These are phyloP conservation scores for Crossocerus cetratus DNA, from an alignment of 2,888 invertebrate genomes.

Conservation along the genomic window DNA sequence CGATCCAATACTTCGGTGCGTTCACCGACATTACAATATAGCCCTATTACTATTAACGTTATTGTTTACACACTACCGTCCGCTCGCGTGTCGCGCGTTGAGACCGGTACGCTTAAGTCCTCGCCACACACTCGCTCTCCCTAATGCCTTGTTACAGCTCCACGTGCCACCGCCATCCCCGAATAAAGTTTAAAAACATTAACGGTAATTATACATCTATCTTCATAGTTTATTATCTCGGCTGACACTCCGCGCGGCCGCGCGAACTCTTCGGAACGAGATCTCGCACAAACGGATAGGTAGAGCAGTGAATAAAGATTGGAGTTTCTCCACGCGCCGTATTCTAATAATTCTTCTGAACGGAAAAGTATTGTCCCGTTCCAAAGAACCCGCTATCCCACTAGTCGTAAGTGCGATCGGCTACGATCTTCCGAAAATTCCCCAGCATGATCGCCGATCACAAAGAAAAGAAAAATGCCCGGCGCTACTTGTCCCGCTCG, in stretches of 20 bases:
- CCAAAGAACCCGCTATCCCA: conserved; percentile 35
- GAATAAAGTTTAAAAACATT: conserved; percentile 74
- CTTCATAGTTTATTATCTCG: conserved; percentile 57
- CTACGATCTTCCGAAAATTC: conserved; percentile 30
- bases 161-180: conserved; percentile 31
- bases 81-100: conserved; percentile 21
- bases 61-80: conserved; percentile 27
- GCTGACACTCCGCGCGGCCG: conserved; percentile 34
- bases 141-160: conserved; percentile 33
- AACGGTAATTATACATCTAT: conserved; percentile 68
- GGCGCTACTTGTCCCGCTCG: conserved; percentile 26
- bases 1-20: conserved; percentile 9
- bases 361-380: conserved; percentile 8
- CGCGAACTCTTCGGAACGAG: conserved; percentile 41
- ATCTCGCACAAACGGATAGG: not conserved
- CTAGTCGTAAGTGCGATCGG: conserved; percentile 15
- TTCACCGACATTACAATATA: conserved; percentile 14
- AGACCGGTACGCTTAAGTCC: conserved; percentile 18
- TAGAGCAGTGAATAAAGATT: not conserved
- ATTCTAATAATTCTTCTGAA: not conserved
- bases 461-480: conserved; percentile 38
- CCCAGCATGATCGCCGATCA: conserved; percentile 14
- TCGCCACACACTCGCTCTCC: conserved; percentile 19
- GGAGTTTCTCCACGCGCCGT: too few species aligned
- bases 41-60: conserved; percentile 41